Evolutionary conservation across 92 coral and sea anemone species (phyloP).

Genomic region (Parazoanthus swiftii): DNA sequence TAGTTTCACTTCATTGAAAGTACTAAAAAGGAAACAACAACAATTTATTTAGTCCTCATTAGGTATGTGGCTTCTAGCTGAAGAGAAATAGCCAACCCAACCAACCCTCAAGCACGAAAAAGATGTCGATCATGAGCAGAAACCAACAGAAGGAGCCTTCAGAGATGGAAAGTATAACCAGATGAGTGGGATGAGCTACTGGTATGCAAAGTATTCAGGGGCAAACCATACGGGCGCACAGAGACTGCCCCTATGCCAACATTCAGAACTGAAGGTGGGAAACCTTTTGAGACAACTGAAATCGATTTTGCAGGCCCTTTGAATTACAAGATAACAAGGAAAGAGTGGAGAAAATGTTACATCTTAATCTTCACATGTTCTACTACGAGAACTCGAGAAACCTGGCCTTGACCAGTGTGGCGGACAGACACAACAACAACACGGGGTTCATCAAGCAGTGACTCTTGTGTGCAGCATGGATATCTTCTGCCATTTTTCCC

Average conservation of each 20-base stretch:
- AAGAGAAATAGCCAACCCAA: too few relatives aligned
- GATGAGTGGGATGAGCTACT: slow-evolving; percentile 61
- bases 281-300: slow-evolving; percentile 54
- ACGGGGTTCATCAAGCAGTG: too few relatives aligned
- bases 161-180: slow-evolving; percentile 1
- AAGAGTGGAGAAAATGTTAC: slow-evolving; percentile 25
- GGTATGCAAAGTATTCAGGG: slow-evolving; percentile 1
- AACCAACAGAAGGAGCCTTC: too few relatives aligned
- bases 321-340: slow-evolving; percentile 47
- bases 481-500: too few relatives aligned
- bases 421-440: not conserved
- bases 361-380: slow-evolving; percentile 50
- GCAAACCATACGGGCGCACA: not conserved
- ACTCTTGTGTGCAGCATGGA: too few relatives aligned
- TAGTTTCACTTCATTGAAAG: too few relatives aligned
- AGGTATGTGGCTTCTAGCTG: too few relatives aligned
- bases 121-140: too few relatives aligned
- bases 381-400: not conserved
- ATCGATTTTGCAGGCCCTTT: slow-evolving; percentile 65
- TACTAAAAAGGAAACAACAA: too few relatives aligned
- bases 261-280: slow-evolving; percentile 37
- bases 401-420: too few relatives aligned
- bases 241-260: slow-evolving; percentile 6
- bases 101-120: too few relatives aligned
- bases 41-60: too few relatives aligned